Percentiles rank a stretch among this genome's conserved stretches.
Conservation (phyloP, 2,113 vertebrate genomes). For the Elanoides forficatus region DNA sequence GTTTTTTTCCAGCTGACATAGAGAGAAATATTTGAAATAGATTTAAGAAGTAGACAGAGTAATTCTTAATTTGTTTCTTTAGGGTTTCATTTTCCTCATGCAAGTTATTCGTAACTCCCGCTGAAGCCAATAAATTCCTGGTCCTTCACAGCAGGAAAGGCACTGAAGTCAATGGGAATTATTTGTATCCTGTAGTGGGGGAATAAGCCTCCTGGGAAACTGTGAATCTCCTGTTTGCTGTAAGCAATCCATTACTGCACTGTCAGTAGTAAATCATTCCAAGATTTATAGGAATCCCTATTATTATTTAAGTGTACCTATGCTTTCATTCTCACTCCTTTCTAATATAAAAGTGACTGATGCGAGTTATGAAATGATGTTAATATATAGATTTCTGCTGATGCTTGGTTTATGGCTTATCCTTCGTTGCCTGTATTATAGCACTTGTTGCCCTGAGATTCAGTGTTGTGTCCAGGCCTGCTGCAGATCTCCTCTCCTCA, state of each 20-base stretch:
- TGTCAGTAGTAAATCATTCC: neutral
- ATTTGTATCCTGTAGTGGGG: slow-evolving; percentile 14
- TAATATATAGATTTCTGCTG: slow-evolving; percentile 38
- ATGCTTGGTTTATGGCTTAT: neutral
- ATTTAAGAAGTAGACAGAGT: neutral
- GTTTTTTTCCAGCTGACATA: neutral
- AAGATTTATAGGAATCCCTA: slow-evolving; percentile 1
- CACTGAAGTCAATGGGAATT: slow-evolving; percentile 50
- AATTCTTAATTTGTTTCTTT: slow-evolving; percentile 4
- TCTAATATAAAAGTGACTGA: neutral
- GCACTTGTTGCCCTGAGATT: slow-evolving; percentile 12
- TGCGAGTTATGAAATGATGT: neutral
- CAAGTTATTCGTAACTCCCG: neutral
- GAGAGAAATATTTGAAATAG: slow-evolving; percentile 4
- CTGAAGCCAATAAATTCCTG: slow-evolving; percentile 44
- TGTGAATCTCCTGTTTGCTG: slow-evolving; percentile 8
- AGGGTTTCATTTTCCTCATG: neutral
- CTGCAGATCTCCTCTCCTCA: slow-evolving; percentile 59
- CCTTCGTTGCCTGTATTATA: neutral
- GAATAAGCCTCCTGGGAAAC: slow-evolving; percentile 49
- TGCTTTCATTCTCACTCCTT: neutral
- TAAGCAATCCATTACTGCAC: slow-evolving; percentile 6
- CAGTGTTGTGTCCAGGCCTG: slow-evolving; percentile 20
- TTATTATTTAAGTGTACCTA: neutral
- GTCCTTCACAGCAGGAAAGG: neutral